Evolutionary conservation across 2,888 invertebrate genomes (phyloP), one percentile per base, ranked within the genome.

Genomic region (Scaeva pyrastri): DNA sequence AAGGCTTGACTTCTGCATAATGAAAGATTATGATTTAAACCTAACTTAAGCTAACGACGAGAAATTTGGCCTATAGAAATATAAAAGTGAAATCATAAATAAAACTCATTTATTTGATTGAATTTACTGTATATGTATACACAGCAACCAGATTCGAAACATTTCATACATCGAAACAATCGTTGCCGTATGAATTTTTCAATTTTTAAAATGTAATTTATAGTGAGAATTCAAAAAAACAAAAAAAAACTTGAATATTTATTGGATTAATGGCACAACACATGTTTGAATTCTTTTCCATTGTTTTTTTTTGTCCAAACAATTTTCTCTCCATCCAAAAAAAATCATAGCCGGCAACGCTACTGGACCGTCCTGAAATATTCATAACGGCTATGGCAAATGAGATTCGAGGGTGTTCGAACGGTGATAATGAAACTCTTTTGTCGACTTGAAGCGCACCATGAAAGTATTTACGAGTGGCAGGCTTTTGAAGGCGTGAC

Each of bases 201-300:
- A 64, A 58, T 45, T 73, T 70, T 55, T 58, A 81, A 77, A 81
- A 77, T 74, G 81, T 66, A 70, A 86, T 86, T 81, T 64, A 62
- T 81, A 64, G 73, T 12, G 16, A 50, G 66, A 62, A 14, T 70
- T 45, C 76, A 16, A 48, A n/a, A n/a, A n/a, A n/a, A n/a, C n/a
- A n/a, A n/a, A 60, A 73, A 76, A 81, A 86, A 66, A 36, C 52
- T 60, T 62, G 62, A 16, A 81, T 74, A 81, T 77, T 86, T 78
- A 81, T 86, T 71, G 77, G 77, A 86, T 86, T 81, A 86, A 86
- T 81, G 70, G 64, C 64, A 81, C 86, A 64, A 86, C 81, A 74
- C 71, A 77, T 81, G 77, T 77, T 71, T 73, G 62, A 70, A 23
- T 39, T 43, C 19, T 43, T 14, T 50, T 31, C 23, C 31, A 36